These are phyloP conservation scores for Gymnocypris eckloni DNA, from an alignment of 2,797 vertebrate species.

Conservation along the genomic window DNA sequence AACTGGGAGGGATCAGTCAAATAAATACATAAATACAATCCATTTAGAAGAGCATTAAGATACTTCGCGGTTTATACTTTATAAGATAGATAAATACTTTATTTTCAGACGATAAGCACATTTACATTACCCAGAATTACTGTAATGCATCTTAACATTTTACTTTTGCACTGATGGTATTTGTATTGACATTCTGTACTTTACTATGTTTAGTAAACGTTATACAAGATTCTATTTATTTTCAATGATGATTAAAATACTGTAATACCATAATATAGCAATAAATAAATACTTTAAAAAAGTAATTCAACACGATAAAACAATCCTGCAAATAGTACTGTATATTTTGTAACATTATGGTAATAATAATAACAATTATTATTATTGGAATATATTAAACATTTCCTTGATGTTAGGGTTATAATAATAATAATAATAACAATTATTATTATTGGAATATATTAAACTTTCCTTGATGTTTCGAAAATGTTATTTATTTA, in stretches of 20 bases:
- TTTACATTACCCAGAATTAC: not conserved
- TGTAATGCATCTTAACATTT: not conserved
- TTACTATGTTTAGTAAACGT: not conserved
- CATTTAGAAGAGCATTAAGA: not conserved
- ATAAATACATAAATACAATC: not conserved
- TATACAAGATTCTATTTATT: not conserved
- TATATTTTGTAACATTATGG: not conserved
- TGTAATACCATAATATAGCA: not conserved
- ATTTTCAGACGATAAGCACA: not conserved
- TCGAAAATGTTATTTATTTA: not conserved
- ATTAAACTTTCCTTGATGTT: not conserved
- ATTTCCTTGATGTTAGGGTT: not conserved
- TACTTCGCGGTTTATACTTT: too few relatives aligned
- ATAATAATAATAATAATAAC: not conserved
- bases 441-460: not conserved
- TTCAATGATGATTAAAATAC: not conserved
- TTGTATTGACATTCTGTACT: not conserved
- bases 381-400: not conserved
- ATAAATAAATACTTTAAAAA: not conserved
- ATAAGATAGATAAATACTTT: too few relatives aligned
- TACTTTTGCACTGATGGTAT: not conserved
- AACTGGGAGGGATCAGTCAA: constrained; percentile 66
- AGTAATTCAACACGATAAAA: not conserved
- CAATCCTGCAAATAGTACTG: not conserved
- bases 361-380: not conserved